Percentiles rank a stretch among this genome's conserved stretches.
These are phyloP conservation scores for Epinotia demarniana DNA, from an alignment of 2,888 invertebrate species.

Conservation along the genomic window DNA sequence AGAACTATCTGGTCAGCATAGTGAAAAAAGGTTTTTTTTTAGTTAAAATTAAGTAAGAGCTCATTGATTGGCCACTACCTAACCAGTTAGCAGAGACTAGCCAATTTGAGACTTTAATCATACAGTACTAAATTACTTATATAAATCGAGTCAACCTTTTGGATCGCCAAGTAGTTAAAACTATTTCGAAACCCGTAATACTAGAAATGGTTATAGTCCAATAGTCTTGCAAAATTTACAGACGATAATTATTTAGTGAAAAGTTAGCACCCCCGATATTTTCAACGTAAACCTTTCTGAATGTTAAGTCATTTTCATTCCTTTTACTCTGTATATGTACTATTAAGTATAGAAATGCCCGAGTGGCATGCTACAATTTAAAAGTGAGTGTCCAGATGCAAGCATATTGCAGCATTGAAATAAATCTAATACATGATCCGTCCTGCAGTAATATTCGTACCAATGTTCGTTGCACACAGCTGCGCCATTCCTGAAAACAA, in stretches of 20 bases:
- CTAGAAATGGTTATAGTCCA: constrained; percentile 34
- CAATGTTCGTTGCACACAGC: constrained; percentile 80
- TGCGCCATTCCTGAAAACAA: constrained; percentile 61
- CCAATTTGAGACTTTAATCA: constrained; percentile 42
- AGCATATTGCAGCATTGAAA: constrained; percentile 73
- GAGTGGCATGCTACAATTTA: constrained; percentile 57
- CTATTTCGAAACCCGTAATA: constrained; percentile 37
- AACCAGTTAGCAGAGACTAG: constrained; percentile 18
- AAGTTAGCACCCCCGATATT: constrained; percentile 53
- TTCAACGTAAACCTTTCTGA: constrained; percentile 28
- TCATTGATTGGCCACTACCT: not conserved
- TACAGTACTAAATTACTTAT: constrained; percentile 40
- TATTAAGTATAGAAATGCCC: constrained; percentile 53
- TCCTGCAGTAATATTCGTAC: constrained; percentile 77
- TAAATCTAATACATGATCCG: constrained; percentile 70
- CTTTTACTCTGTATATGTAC: constrained; percentile 28
- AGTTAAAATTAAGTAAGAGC: not conserved
- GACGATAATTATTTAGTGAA: constrained; percentile 38
- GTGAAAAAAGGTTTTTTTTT: not conserved
- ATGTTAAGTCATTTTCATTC: constrained; percentile 26
- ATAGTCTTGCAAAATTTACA: constrained; percentile 39
- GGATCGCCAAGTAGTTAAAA: constrained; percentile 38
- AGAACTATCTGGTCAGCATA: constrained; percentile 13
- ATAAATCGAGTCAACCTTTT: constrained; percentile 44
- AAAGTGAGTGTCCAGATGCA: constrained; percentile 62